Conservation (phyloP, 1,140 invertebrate genomes). For the Maconellicoccus hirsutus region DNA sequence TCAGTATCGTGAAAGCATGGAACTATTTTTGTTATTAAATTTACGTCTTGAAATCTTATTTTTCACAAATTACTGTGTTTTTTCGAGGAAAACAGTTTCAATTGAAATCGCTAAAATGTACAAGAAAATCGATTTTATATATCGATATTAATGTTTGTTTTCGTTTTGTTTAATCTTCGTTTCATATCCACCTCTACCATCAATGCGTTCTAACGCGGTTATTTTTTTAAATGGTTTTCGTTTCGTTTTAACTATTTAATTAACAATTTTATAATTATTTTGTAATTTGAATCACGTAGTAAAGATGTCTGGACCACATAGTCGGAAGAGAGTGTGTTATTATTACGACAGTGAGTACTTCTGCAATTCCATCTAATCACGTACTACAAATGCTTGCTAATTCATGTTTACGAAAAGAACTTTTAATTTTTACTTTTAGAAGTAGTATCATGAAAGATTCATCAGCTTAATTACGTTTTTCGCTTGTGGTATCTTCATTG, state of each 20-base stretch:
- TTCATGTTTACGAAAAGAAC: too few species aligned
- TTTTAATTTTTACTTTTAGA: too few species aligned
- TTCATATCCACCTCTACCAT: background rate
- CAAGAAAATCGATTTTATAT: background rate
- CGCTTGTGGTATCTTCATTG: too few species aligned
- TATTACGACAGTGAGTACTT: slow-evolving; percentile 94
- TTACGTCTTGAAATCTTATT: too few species aligned
- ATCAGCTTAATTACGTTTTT: too few species aligned
- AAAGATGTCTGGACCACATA: slow-evolving; percentile 40
- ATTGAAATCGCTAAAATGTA: too few species aligned
- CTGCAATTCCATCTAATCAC: background rate
- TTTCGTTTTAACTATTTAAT: background rate
- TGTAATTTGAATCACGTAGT: background rate
- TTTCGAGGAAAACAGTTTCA: too few species aligned
- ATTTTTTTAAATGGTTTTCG: background rate
- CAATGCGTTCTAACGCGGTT: background rate
- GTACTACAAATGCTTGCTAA: too few species aligned
- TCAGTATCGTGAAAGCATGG: too few species aligned
- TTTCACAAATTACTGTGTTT: too few species aligned
- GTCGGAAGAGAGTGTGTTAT: slow-evolving; percentile 90
- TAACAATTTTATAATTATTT: background rate
- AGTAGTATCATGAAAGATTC: too few species aligned
- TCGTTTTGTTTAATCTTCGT: background rate
- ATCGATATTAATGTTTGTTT: background rate
- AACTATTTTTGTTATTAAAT: too few species aligned